These are phyloP conservation scores for Sander vitreus DNA, from an alignment of 2,113 vertebrate species.

Conservation along the genomic window DNA sequence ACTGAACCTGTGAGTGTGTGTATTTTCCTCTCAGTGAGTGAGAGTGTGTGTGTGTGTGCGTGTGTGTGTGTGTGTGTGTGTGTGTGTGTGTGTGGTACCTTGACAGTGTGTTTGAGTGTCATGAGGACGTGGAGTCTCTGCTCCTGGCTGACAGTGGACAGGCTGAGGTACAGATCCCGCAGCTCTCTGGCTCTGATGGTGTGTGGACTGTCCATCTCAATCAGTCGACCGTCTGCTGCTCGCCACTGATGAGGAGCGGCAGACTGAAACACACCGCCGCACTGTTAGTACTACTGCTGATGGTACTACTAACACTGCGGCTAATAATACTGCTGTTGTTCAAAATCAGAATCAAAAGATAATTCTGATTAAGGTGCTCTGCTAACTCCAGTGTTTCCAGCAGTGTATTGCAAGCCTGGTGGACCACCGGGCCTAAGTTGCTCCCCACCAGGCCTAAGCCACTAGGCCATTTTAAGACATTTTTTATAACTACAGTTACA, in stretches of 20 bases:
- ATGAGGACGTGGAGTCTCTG: conserved; percentile 86
- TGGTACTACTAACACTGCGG: not conserved
- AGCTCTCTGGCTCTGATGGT: conserved; percentile 89
- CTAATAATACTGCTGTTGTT: not conserved
- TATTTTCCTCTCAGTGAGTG: not conserved
- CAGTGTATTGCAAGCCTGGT: too few relatives aligned
- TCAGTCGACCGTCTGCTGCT: conserved; percentile 81
- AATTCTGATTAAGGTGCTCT: not conserved
- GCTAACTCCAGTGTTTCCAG: not conserved
- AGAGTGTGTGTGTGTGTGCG: not conserved
- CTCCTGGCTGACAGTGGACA: conserved; percentile 77
- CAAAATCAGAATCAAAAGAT: not conserved
- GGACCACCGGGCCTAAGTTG: too few relatives aligned
- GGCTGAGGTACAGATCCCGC: conserved; percentile 86
- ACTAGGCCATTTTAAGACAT: too few relatives aligned
- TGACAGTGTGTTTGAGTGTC: conserved; percentile 88
- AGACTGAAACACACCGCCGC: conserved; percentile 79
- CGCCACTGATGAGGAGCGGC: conserved; percentile 88
- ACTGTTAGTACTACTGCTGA: not conserved
- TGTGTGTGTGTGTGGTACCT: conserved; percentile 79
- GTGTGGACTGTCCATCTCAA: conserved; percentile 89
- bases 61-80: not conserved
- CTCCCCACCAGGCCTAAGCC: too few relatives aligned
- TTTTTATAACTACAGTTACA: too few relatives aligned
- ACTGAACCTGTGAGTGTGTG: not conserved